These are phyloP conservation scores for Moxostoma hubbsi DNA, from an alignment of 2,797 vertebrate genomes.

Conservation along the genomic window DNA sequence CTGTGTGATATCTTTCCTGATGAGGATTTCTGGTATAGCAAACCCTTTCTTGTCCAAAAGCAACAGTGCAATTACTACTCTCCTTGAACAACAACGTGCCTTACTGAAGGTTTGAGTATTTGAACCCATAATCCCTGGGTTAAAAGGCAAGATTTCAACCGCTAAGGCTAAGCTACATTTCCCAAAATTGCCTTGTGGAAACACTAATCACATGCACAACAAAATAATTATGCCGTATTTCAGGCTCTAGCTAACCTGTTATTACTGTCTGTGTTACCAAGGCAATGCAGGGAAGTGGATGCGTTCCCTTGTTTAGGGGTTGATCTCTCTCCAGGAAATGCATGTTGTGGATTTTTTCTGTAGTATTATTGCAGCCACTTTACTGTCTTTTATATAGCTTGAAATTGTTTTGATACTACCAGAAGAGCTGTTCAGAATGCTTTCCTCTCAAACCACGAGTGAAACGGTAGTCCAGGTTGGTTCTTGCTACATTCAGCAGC, in stretches of 20 bases:
- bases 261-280: conserved; percentile 59
- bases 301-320: conserved; percentile 30
- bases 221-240: conserved; percentile 52
- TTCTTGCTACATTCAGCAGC: conserved; percentile 55
- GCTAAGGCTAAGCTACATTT: conserved; percentile 11
- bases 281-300: conserved; percentile 52
- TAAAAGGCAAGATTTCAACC: conserved; percentile 20
- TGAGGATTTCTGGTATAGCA: neutral
- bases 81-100: neutral
- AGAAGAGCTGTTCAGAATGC: neutral
- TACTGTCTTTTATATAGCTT: neutral
- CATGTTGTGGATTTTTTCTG: conserved; percentile 31
- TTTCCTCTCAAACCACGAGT: neutral
- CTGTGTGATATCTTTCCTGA: neutral
- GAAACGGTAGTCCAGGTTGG: conserved; percentile 2
- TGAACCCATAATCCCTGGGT: conserved; percentile 17
- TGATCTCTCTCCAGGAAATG: conserved; percentile 42
- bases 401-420: conserved; percentile 4
- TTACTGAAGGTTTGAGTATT: conserved; percentile 1
- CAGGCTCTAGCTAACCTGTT: conserved; percentile 44
- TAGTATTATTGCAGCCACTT: conserved; percentile 19
- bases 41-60: neutral
- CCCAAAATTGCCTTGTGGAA: conserved; percentile 10
- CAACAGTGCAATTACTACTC: neutral
- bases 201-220: conserved; percentile 43